Conservation (phyloP, 2,113 vertebrate species). For the Erythrolamprus reginae region DNA sequence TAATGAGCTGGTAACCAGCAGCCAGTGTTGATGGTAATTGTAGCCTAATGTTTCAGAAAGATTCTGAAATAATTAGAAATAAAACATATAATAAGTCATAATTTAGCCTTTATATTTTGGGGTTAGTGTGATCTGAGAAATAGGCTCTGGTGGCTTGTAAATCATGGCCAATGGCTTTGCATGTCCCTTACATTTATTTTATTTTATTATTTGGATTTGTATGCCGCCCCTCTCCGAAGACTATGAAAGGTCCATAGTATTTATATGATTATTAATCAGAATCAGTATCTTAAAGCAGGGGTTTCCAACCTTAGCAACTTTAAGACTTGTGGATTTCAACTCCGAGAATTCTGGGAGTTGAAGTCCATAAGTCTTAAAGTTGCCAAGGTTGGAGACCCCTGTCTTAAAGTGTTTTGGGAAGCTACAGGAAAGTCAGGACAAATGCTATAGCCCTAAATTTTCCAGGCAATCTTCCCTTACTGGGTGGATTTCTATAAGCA, state of each 20-base stretch:
- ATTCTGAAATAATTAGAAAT: background rate
- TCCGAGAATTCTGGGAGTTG: too few species aligned
- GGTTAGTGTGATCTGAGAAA: background rate
- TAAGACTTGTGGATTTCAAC: too few species aligned
- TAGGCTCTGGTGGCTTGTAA: background rate
- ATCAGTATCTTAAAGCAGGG: background rate
- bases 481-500: too few species aligned
- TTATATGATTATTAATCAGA: background rate
- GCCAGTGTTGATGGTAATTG: too few species aligned
- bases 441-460: background rate
- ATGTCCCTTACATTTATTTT: background rate
- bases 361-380: too few species aligned
- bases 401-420: background rate
- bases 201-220: too few species aligned
- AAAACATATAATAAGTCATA: background rate
- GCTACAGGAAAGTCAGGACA: background rate
- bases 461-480: background rate
- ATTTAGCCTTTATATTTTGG: background rate
- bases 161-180: background rate
- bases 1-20: too few species aligned
- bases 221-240: too few species aligned
- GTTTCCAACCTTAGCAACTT: too few species aligned
- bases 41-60: background rate
- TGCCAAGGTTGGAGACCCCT: too few species aligned
- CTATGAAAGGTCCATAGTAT: background rate